Evolutionary conservation across 2,888 invertebrate genomes (phyloP), one percentile per base, ranked within the genome.

Genomic region (Ophraella communa): DNA sequence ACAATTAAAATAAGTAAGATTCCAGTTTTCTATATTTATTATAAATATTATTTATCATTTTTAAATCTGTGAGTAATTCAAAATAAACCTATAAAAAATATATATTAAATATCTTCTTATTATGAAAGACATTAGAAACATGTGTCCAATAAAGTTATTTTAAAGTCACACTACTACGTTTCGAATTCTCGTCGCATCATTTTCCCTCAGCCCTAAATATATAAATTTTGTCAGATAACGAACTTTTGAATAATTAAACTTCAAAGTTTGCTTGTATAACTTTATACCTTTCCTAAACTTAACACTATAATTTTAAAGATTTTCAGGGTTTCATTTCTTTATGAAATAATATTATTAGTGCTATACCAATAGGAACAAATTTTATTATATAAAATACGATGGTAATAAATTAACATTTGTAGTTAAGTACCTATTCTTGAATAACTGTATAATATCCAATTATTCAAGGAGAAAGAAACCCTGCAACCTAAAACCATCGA

Each of bases 401-500:
- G 11, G 2, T 11, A 30, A 10, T 30, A 0, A 30, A 30, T n/a
- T n/a, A n/a, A 30, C 11, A 30, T 30, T 30, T 30, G 27, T 10
- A 27, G 8, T 27, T 8, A 45, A 45, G 1, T n/a, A n/a, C n/a
- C n/a, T n/a, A n/a, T n/a, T 47, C 18, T 23, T 21, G 47, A 8
- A 45, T 4, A 45, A 18, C 3, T 0, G 4, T 27, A 18, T 4
- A 8, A 51, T 4, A 14, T 49, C 23, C 49, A 14, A 56, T 49
- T 57, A 52, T 63, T 33, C 35, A 44, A 57, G 55, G 62, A 56
- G 42, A 56, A 24, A 49, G 57, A 57, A 57, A 57, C 62, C 62
- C 62, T 62, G 57, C 51, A 63, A 63, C 62, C 62, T 52, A 57
- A 63, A 63, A 57, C 62, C 57, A 63, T 63, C 52, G 57, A 52